phyloP scores from a whole-genome alignment of 2,888 invertebrate genomes.

The Ochropleura plecta region DNA sequence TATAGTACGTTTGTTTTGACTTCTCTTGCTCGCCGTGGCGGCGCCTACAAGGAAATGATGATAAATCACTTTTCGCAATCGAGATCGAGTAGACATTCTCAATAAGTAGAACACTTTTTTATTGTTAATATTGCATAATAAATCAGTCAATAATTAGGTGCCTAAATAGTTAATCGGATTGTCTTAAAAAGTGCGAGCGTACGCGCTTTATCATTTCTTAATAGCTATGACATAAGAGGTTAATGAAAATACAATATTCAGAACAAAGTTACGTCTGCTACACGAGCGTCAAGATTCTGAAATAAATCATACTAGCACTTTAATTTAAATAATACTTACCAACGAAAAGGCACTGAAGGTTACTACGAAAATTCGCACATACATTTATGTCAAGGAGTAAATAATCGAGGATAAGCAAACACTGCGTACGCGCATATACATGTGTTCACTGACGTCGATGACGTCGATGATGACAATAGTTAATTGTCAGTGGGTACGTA shows the following conservation, averaged over 20 bases:
- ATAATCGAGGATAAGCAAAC: conserved; percentile 80
- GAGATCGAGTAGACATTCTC: conserved; percentile 79
- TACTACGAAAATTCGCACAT: conserved; percentile 63
- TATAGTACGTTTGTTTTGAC: conserved; percentile 77
- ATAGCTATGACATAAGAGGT: conserved; percentile 10
- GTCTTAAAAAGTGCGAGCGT: conserved; percentile 16
- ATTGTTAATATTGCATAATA: conserved; percentile 61
- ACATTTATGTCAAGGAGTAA: conserved; percentile 79
- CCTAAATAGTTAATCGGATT: conserved; percentile 33
- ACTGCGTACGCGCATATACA: conserved; percentile 67
- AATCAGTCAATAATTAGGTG: conserved; percentile 45
- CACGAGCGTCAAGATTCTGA: background rate
- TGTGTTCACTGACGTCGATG: conserved; percentile 69
- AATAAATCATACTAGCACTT: conserved; percentile 11
- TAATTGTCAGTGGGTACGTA: conserved; percentile 61
- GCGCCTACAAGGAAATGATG: conserved; percentile 81
- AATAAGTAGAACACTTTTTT: conserved; percentile 78
- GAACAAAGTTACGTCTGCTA: background rate
- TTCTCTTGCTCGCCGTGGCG: conserved; percentile 75
- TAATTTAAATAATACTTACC: conserved; percentile 9
- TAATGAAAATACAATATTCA: background rate
- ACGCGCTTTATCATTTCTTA: conserved; percentile 21
- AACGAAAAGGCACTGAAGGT: conserved; percentile 33
- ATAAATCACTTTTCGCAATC: conserved; percentile 77
- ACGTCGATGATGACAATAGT: too few relatives aligned